A percentile compares a stretch with the other conserved stretches of the same genome.
These are phyloP conservation scores for Cladorhizidae sp. DNA, from an alignment of 37 sponge, comb jelly and placozoan genomes.

Conservation along the genomic window DNA sequence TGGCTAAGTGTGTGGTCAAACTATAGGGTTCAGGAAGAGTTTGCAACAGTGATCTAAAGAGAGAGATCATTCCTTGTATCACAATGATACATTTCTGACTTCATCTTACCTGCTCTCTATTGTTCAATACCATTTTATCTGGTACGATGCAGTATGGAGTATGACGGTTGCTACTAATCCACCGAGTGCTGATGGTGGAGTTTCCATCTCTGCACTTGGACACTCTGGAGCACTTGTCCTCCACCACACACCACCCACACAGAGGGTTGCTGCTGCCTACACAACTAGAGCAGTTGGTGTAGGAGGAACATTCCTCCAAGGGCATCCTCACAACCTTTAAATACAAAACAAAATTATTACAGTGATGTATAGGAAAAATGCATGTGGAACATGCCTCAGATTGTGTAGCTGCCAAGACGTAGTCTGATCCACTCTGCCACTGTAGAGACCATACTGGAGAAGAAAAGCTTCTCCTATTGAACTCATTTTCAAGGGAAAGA, in stretches of 20 bases:
- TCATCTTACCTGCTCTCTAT: too few relatives aligned
- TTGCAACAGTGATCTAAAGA: too few relatives aligned
- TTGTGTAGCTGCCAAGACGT: constrained; percentile 38
- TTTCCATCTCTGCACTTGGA: constrained; percentile 57
- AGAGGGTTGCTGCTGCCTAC: constrained; percentile 51
- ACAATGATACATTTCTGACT: too few relatives aligned
- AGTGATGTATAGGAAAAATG: not conserved
- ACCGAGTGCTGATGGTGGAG: constrained; percentile 34
- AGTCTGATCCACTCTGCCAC: constrained; percentile 46
- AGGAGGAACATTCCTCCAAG: constrained; percentile 59
- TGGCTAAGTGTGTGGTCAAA: not conserved
- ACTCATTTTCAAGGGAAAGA: not conserved
- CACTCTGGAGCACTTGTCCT: constrained; percentile 80
- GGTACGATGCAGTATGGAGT: too few relatives aligned
- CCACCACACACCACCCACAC: constrained; percentile 91
- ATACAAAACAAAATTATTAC: not conserved
- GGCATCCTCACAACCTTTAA: constrained; percentile 45
- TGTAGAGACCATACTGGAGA: constrained; percentile 28
- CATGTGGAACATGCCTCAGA: not conserved
- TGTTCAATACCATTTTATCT: too few relatives aligned
- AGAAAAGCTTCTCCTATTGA: constrained; percentile 11
- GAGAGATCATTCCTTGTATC: too few relatives aligned
- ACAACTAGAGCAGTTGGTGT: constrained; percentile 49
- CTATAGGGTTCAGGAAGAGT: not conserved
- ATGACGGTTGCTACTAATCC: constrained; percentile 12